Evolutionary conservation across 1,140 invertebrate genomes (phyloP).

Genomic region (Dinoponera quadriceps): DNA sequence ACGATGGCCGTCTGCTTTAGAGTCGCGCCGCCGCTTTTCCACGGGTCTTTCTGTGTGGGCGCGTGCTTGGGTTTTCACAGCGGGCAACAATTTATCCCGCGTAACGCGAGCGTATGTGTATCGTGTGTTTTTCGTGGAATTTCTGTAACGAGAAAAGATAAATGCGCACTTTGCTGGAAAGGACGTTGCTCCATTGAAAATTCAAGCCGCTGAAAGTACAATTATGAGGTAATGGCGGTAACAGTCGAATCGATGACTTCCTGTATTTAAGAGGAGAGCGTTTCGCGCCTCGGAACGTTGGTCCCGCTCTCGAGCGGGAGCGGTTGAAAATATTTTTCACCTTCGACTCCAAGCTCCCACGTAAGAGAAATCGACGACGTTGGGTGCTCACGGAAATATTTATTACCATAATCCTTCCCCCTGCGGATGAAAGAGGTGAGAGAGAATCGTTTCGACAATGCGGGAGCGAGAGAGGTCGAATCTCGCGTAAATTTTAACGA

Average conservation of each 20-base stretch:
- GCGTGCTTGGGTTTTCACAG: neutral
- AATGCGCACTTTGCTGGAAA: neutral
- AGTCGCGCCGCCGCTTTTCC: too few species aligned
- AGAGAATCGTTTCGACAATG: conserved; percentile 4
- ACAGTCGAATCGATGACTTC: conserved; percentile 6
- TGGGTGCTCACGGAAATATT: conserved; percentile 20
- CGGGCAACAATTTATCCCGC: neutral
- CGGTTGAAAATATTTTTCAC: conserved; percentile 52
- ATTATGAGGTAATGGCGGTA: conserved; percentile 3
- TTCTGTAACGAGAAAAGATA: neutral
- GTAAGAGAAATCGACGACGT: conserved; percentile 40
- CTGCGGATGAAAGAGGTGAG: conserved; percentile 20
- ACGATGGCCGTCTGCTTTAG: neutral
- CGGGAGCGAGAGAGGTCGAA: neutral
- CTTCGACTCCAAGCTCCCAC: conserved; percentile 3
- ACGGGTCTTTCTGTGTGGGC: neutral
- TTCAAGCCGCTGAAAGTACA: neutral
- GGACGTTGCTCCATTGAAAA: neutral
- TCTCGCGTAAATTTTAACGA: neutral
- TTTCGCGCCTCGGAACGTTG: conserved; percentile 13
- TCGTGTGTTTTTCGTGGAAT: neutral
- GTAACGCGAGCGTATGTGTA: too few species aligned
- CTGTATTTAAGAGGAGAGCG: neutral
- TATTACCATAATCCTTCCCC: conserved; percentile 40
- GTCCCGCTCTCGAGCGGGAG: neutral